phyloP scores from a whole-genome alignment of 2,797 vertebrate species.

The Phaenicophaeus curvirostris region DNA sequence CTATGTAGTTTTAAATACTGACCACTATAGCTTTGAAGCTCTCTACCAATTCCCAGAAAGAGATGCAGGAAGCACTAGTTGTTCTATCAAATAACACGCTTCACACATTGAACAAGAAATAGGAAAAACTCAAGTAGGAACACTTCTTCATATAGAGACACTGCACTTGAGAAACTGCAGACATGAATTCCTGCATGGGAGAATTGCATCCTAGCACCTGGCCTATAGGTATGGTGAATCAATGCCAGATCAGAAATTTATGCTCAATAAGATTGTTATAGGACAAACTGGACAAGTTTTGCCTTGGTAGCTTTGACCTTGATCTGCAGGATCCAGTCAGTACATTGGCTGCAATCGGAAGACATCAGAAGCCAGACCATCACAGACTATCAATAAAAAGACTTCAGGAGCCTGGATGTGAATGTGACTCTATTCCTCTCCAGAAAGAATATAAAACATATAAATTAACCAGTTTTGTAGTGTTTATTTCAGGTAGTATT shows the following conservation, averaged over 20 bases:
- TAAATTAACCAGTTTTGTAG: neutral
- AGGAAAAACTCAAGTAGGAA: neutral
- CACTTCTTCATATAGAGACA: neutral
- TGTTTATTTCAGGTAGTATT: neutral
- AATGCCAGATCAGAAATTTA: neutral
- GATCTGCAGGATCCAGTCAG: neutral
- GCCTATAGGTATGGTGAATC: fast-evolving
- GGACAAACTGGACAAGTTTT: neutral
- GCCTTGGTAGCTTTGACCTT: neutral
- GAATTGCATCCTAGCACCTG: neutral
- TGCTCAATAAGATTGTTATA: neutral
- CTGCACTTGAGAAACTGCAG: neutral
- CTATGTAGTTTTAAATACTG: fast-evolving
- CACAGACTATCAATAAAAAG: neutral
- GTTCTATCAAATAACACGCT: neutral
- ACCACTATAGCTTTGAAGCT: neutral
- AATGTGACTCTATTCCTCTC: neutral
- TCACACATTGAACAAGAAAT: neutral
- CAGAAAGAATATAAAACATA: neutral
- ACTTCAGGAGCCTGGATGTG: neutral
- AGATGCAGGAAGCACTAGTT: neutral
- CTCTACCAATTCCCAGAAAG: neutral
- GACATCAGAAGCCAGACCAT: too few relatives aligned
- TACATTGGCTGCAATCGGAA: neutral
- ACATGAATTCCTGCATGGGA: neutral